Evolutionary conservation across 2,888 invertebrate species (phyloP).

Genomic region (Cristatella mucedo): DNA sequence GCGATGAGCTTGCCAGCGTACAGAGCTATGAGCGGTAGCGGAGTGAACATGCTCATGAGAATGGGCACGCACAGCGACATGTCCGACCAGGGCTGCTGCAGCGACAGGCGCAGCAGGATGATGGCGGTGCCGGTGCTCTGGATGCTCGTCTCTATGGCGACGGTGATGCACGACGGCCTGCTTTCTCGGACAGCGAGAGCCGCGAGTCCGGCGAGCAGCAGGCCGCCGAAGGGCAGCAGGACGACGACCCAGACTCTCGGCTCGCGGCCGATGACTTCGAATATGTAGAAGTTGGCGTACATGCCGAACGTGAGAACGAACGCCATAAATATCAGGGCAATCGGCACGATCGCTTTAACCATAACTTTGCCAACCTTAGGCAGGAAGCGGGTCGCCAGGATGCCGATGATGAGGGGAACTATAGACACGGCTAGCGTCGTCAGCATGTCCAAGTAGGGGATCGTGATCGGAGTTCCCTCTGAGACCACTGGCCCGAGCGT

Average conservation of each 20-base stretch:
- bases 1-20: too few species aligned
- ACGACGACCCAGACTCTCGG: background rate
- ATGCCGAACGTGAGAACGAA: background rate
- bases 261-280: background rate
- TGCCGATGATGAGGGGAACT: background rate
- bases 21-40: too few species aligned
- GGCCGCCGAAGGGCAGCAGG: too few species aligned
- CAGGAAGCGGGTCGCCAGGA: conserved; percentile 3
- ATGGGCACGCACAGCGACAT: too few species aligned
- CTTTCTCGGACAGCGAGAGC: too few species aligned
- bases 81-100: too few species aligned
- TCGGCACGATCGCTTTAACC: background rate
- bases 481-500: conserved; percentile 4
- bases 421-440: background rate
- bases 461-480: background rate
- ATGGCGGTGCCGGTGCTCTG: too few species aligned
- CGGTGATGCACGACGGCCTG: too few species aligned
- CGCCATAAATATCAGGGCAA: background rate
- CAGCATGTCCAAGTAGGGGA: conserved; percentile 2
- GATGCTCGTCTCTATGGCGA: too few species aligned
- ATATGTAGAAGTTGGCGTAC: background rate
- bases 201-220: too few species aligned
- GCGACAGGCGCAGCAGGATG: too few species aligned
- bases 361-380: conserved; percentile 8
- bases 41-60: too few species aligned